Evolutionary conservation across 2,113 vertebrate species (phyloP).

Genomic region (Microcebus lehilahytsara): DNA sequence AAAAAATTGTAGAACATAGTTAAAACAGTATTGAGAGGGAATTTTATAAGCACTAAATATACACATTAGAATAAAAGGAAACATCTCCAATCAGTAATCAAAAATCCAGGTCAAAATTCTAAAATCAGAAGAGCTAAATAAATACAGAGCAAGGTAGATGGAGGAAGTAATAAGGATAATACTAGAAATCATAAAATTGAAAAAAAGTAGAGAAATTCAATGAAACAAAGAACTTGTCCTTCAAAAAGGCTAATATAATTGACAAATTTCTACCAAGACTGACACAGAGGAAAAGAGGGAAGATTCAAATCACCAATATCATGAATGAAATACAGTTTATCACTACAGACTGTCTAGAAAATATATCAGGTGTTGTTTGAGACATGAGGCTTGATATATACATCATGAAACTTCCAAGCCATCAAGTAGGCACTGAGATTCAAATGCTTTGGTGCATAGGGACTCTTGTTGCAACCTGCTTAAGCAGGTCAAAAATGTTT

Average conservation of each 20-base stretch:
- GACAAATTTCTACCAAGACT: background rate
- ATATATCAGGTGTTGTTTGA: background rate
- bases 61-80: background rate
- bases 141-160: background rate
- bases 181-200: background rate
- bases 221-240: background rate
- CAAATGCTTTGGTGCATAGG: background rate
- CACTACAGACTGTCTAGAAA: background rate
- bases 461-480: background rate
- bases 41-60: background rate
- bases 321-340: background rate
- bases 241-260: background rate
- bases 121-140: constrained; percentile 15
- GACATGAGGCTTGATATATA: background rate
- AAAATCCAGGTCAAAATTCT: background rate
- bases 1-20: background rate
- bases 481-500: background rate
- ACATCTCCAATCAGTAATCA: background rate
- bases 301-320: background rate
- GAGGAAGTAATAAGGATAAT: background rate
- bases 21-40: background rate
- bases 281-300: background rate
- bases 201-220: background rate
- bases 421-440: background rate
- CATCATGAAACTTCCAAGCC: background rate